phyloP scores from a whole-genome alignment of 2,113 vertebrate genomes.

The Macrotis lagotis region DNA sequence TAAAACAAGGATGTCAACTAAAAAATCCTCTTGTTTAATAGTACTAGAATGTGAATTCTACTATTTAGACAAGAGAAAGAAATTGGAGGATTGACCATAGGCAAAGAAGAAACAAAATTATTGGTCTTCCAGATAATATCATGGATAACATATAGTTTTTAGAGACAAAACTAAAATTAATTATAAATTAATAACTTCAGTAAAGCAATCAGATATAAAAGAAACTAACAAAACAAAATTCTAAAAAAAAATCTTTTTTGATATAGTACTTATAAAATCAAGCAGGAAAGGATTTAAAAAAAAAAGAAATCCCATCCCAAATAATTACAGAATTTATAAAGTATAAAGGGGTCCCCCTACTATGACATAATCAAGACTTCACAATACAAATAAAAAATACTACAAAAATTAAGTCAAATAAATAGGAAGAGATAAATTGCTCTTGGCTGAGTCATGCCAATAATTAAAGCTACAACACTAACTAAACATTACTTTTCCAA shows the following conservation, averaged over 20 bases:
- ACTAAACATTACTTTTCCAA: too few relatives aligned
- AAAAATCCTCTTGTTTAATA: background rate
- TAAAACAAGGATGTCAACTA: background rate
- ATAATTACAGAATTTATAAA: too few relatives aligned
- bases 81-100: background rate
- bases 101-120: background rate
- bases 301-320: too few relatives aligned
- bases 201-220: too few relatives aligned
- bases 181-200: too few relatives aligned
- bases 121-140: background rate
- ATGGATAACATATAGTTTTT: background rate
- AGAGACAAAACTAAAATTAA: too few relatives aligned
- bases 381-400: background rate
- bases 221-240: too few relatives aligned
- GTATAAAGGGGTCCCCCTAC: background rate
- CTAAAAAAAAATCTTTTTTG: too few relatives aligned
- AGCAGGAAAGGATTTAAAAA: too few relatives aligned
- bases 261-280: too few relatives aligned
- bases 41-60: background rate
- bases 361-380: background rate
- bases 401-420: background rate
- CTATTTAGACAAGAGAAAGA: background rate
- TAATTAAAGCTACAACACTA: background rate
- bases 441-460: background rate
- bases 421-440: background rate